A percentile compares a stretch with the other conserved stretches of the same genome.
Conservation (phyloP, 1,140 invertebrate species). For the Pseudomyrmex sp. region DNA sequence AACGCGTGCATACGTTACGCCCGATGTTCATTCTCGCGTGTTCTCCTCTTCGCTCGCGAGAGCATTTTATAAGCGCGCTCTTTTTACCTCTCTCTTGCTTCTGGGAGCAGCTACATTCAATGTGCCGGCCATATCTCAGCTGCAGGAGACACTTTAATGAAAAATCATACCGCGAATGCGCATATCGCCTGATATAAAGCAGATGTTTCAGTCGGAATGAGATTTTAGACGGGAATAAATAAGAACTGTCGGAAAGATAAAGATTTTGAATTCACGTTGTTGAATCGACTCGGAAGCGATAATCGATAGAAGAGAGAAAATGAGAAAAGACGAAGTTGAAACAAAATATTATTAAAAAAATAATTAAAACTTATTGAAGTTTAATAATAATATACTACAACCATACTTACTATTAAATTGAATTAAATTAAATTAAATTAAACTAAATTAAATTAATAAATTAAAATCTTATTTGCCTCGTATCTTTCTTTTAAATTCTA, state of each 20-base stretch:
- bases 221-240: constrained; percentile 85
- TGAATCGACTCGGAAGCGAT: too few species aligned
- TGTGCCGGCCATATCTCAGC: constrained; percentile 84
- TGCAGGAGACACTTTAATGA: constrained; percentile 84
- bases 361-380: too few species aligned
- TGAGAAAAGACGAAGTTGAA: too few species aligned
- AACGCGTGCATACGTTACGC: constrained; percentile 71
- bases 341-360: too few species aligned
- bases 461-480: too few species aligned
- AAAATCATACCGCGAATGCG: constrained; percentile 85
- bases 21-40: constrained; percentile 42
- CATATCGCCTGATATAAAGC: constrained; percentile 79
- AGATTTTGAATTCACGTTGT: constrained; percentile 30
- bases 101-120: constrained; percentile 83
- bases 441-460: too few species aligned
- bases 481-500: too few species aligned
- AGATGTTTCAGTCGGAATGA: constrained; percentile 84
- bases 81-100: constrained; percentile 6
- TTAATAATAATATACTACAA: too few species aligned
- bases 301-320: too few species aligned
- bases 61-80: constrained; percentile 49
- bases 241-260: constrained; percentile 71
- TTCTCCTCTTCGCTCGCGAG: constrained; percentile 15
- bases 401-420: too few species aligned
- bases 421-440: too few species aligned